These are phyloP conservation scores for Actinopyga echinites DNA, from an alignment of 53 echinoderm and acorn worm species.

Conservation along the genomic window DNA sequence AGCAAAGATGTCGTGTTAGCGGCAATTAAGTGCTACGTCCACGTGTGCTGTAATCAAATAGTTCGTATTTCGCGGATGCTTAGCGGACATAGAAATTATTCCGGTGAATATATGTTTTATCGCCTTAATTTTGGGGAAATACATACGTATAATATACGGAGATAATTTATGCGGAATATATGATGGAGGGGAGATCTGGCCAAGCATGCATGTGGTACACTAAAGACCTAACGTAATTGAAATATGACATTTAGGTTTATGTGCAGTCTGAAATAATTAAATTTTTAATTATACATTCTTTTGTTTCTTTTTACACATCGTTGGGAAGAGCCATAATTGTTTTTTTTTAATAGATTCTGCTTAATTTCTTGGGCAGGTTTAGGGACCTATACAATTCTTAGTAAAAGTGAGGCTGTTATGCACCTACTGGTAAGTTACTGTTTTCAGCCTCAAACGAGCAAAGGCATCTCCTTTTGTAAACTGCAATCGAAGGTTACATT, in stretches of 20 bases:
- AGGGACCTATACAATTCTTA: too few relatives aligned
- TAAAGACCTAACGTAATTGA: constrained; percentile 5
- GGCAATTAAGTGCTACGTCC: constrained; percentile 42
- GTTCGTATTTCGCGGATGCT: constrained; percentile 21
- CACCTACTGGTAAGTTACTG: too few relatives aligned
- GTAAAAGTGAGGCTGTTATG: too few relatives aligned
- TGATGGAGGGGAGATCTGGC: background rate
- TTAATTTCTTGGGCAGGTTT: too few relatives aligned
- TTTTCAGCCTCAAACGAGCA: too few relatives aligned
- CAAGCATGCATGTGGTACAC: constrained; percentile 16
- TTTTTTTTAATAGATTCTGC: too few relatives aligned
- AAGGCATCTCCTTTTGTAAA: too few relatives aligned
- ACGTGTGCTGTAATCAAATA: constrained; percentile 29
- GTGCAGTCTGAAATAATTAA: constrained; percentile 4
- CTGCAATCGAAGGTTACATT: too few relatives aligned
- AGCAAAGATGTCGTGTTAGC: constrained; percentile 11
- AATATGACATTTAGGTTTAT: background rate
- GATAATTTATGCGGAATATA: constrained; percentile 40
- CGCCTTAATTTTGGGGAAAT: constrained; percentile 21
- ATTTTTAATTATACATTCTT: constrained; percentile 21
- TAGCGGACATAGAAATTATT: constrained; percentile 28
- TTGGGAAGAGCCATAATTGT: background rate
- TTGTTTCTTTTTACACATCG: background rate
- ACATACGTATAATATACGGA: constrained; percentile 29
- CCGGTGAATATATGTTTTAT: constrained; percentile 24